Evolutionary conservation across 2,113 vertebrate species (phyloP).

Genomic region (Saguinus imperator): DNA sequence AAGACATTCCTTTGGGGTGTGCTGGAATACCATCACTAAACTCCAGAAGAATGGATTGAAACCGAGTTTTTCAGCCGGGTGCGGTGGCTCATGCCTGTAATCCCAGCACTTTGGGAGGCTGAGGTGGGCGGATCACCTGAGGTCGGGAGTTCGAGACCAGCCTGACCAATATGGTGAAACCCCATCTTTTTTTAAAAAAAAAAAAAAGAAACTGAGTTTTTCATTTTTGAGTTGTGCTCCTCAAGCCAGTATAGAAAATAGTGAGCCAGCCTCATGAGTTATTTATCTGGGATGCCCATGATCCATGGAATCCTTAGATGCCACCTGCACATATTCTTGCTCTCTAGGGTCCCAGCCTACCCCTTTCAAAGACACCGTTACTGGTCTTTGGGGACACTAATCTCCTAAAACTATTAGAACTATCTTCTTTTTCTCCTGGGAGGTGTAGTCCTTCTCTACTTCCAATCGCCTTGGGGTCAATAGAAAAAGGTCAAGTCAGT

Average conservation of each 20-base stretch:
- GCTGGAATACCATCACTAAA: constrained; percentile 90
- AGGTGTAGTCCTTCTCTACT: constrained; percentile 83
- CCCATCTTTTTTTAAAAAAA: no score
- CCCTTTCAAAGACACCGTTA: constrained; percentile 81
- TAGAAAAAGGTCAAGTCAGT: constrained; percentile 77
- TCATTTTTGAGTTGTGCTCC: constrained; percentile 92
- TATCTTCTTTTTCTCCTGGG: constrained; percentile 81
- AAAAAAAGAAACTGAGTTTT: constrained; percentile 89
- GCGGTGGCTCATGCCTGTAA: no score
- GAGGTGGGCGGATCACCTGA: no score
- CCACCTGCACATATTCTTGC: constrained; percentile 73
- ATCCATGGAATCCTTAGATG: constrained; percentile 87
- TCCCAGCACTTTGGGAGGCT: no score
- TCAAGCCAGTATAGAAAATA: constrained; percentile 93
- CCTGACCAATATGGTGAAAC: no score
- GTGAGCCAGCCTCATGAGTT: constrained; percentile 93
- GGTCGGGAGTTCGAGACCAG: no score
- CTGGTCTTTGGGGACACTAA: constrained; percentile 79
- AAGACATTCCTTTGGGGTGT: constrained; percentile 91
- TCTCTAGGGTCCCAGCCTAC: constrained; percentile 80
- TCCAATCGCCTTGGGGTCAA: constrained; percentile 80
- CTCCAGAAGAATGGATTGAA: constrained; percentile 92
- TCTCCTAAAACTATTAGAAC: constrained; percentile 81
- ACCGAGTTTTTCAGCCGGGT: constrained; percentile 87
- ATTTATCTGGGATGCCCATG: constrained; percentile 87